Evolutionary conservation across 2,113 vertebrate genomes (phyloP), one percentile per base, ranked within the genome.

Genomic region (Campylomormyrus numenius): DNA sequence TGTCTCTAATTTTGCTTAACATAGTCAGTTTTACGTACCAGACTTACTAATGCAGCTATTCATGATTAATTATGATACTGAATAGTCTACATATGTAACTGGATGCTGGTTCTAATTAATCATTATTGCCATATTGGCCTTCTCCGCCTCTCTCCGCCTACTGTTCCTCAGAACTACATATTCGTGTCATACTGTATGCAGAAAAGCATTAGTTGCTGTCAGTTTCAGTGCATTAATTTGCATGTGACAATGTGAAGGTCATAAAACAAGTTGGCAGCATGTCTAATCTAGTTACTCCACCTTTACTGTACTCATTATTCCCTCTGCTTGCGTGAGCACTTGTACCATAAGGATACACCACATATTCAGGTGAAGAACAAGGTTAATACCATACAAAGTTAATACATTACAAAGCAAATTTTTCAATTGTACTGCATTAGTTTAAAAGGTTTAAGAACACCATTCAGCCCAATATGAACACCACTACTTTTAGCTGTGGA

Each of bases 241-340:
- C 88, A 77, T 89, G 50, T 88, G 31, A 84, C 74, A 87, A 50
- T 87, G 89, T 80, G 46, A 90, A 90, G 87, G 88, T 90, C 45
- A 87, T 24, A 89, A 91, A 91, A 91, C 48, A 24, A 91, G 87
- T 56, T 89, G 90, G 85, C 90, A 92, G 84, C 66, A 90, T 91
- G 90, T 91, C 92, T 90, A 91, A 42, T 89, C 62, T 89, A 87
- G 91, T 92, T 92, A 91, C 88, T 91, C 91, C 87, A 89, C 84
- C 89, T 90, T 85, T 24, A 15, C 89, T 56, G 58, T 88, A 74
- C 92, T 77, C 88, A 88, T 89, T 89, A 70, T 70, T n/a, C 84
- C 58, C 89, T 77, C 39, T 88, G 42, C 39, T 24, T 39, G 21
- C 24, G 4, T 46, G 45, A 45, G 9, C 42, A 24, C 42, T 46